Percentiles rank a stretch among this genome's conserved stretches.
Conservation (phyloP, 2,113 vertebrate species). For the Rutilus rutilus region DNA sequence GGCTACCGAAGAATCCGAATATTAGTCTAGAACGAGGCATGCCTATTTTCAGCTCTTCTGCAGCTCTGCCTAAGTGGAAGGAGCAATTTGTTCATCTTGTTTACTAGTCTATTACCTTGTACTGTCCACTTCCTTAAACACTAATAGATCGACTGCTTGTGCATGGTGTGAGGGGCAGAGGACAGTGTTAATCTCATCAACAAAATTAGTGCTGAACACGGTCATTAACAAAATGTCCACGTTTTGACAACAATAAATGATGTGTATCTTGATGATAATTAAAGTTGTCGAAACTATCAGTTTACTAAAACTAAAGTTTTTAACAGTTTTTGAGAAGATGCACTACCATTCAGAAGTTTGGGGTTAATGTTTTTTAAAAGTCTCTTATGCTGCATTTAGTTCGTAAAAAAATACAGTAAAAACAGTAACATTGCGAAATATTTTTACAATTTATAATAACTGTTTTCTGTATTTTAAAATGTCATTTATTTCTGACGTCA, state of each 20-base stretch:
- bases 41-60: conserved; percentile 33
- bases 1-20: conserved; percentile 50
- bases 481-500: neutral
- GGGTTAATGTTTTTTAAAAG: neutral
- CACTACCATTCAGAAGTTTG: neutral
- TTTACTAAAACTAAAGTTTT: no score
- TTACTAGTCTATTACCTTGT: conserved; percentile 44
- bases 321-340: neutral
- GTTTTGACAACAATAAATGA: neutral
- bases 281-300: neutral
- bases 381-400: neutral
- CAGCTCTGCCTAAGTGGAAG: conserved; percentile 47
- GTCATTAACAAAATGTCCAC: no score
- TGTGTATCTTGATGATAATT: neutral
- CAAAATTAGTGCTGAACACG: neutral
- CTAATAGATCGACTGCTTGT: conserved; percentile 18
- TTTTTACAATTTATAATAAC: no score
- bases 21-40: conserved; percentile 52
- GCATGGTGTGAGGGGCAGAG: conserved; percentile 7
- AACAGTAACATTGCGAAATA: no score
- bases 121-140: conserved; percentile 6
- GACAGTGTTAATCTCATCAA: neutral
- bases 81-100: conserved; percentile 52
- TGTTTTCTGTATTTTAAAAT: neutral
- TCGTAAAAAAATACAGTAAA: no score